A percentile compares a stretch with the other conserved stretches of the same genome.
These are phyloP conservation scores for Aphelenchoides besseyi DNA, from an alignment of 1,140 invertebrate genomes.

Conservation along the genomic window DNA sequence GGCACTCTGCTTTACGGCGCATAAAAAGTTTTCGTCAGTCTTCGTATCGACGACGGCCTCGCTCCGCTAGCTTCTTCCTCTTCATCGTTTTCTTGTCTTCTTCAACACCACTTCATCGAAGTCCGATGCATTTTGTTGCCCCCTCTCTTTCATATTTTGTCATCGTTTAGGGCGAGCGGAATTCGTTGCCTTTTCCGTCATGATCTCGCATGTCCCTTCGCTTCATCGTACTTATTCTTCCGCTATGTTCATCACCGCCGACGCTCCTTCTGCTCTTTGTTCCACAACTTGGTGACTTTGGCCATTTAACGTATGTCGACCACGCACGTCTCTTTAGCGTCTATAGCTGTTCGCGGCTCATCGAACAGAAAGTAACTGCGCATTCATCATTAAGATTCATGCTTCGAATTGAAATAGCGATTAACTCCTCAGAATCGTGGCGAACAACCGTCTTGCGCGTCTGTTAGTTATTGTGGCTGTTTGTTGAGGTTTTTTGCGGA, in stretches of 20 bases:
- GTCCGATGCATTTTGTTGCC: neutral
- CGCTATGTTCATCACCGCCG: slow-evolving; percentile 4
- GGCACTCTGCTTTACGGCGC: neutral
- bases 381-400: no score
- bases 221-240: slow-evolving; percentile 3
- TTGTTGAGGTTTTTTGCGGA: neutral
- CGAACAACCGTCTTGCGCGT: neutral
- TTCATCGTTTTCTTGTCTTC: neutral
- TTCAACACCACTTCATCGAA: no score
- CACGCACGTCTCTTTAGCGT: neutral
- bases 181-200: no score
- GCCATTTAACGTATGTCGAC: neutral
- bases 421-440: slow-evolving; percentile 1
- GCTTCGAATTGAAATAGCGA: neutral
- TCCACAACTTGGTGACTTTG: neutral
- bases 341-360: neutral
- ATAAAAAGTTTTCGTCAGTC: neutral
- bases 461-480: neutral
- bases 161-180: no score
- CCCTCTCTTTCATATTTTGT: neutral
- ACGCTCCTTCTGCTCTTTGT: neutral
- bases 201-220: no score
- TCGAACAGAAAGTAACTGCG: neutral
- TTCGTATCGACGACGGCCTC: neutral
- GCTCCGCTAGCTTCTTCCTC: neutral